phyloP scores from a whole-genome alignment of 2,888 invertebrate species.

The Chalcis sispes region DNA sequence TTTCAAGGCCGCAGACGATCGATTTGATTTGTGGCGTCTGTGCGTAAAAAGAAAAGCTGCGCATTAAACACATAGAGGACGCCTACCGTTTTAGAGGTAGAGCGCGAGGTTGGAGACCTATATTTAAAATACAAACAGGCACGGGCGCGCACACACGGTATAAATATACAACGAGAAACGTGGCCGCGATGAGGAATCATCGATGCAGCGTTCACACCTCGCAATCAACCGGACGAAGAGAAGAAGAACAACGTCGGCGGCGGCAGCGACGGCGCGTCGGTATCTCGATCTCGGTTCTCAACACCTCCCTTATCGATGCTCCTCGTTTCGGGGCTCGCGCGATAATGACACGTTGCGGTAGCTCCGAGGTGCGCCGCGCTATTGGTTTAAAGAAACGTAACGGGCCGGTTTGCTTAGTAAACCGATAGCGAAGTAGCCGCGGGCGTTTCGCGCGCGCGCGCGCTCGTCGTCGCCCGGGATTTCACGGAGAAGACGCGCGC shows the following conservation, averaged over 20 bases:
- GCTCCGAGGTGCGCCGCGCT: conserved; percentile 46
- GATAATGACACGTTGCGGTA: conserved; percentile 72
- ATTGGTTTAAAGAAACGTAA: conserved; percentile 67
- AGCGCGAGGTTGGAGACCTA: conserved; percentile 9
- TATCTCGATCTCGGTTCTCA: conserved; percentile 71
- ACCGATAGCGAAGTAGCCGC: conserved; percentile 62
- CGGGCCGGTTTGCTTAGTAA: conserved; percentile 72
- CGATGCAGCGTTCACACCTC: conserved; percentile 67
- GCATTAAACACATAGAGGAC: conserved; percentile 44
- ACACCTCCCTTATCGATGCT: conserved; percentile 74
- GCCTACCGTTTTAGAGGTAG: conserved; percentile 41
- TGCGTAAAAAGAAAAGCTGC: conserved; percentile 5
- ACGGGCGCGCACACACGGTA: conserved; percentile 3
- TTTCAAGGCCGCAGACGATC: conserved; percentile 13
- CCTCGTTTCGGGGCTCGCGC: conserved; percentile 22
- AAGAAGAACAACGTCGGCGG: too few relatives aligned
- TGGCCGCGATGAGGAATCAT: conserved; percentile 30
- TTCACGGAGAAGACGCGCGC: too few relatives aligned
- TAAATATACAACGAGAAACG: conserved; percentile 42
- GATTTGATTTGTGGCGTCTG: conserved; percentile 49
- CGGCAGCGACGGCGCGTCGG: conserved; percentile 63
- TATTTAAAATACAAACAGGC: conserved; percentile 53
- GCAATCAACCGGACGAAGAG: conserved; percentile 61
- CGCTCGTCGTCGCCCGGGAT: conserved; percentile 27
- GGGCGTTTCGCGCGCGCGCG: conserved; percentile 27